phyloP scores from a whole-genome alignment of 23 tunicate species.

The Halocynthia roretzi region DNA sequence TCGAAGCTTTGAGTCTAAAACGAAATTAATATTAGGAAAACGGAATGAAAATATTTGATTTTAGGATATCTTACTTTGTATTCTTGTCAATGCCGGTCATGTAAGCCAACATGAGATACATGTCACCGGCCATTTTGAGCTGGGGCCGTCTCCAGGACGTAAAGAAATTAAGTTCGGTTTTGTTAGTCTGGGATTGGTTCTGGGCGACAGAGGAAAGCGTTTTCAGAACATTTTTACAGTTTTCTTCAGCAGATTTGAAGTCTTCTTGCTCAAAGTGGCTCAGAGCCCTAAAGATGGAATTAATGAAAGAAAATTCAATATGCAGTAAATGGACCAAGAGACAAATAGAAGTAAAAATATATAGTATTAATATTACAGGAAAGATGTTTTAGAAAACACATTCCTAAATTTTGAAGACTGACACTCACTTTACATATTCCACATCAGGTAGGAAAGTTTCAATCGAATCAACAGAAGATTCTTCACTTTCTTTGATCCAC shows the following conservation, averaged over 20 bases:
- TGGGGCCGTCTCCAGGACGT: slow-evolving; percentile 10
- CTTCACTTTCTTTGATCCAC: slow-evolving; percentile 27
- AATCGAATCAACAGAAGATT: slow-evolving; percentile 8
- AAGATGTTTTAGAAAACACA: not conserved
- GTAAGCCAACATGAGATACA: not conserved
- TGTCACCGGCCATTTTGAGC: slow-evolving; percentile 10
- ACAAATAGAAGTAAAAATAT: no score
- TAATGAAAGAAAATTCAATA: no score
- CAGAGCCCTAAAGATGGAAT: slow-evolving; percentile 22
- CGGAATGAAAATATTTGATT: not conserved
- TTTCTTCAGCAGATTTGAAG: slow-evolving; percentile 3
- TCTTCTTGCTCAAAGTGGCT: slow-evolving; percentile 51
- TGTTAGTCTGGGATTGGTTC: slow-evolving; percentile 2
- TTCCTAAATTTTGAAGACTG: not conserved
- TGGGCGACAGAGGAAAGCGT: not conserved
- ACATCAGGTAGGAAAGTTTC: slow-evolving; percentile 11
- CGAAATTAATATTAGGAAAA: not conserved
- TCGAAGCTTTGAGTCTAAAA: not conserved
- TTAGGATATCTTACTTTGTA: not conserved
- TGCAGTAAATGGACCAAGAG: no score
- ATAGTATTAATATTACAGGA: not conserved
- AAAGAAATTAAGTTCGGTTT: not conserved
- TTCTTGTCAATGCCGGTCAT: not conserved
- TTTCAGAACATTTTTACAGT: slow-evolving; percentile 2
- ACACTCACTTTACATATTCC: slow-evolving; percentile 51